Conservation (phyloP, 2,888 invertebrate species). For the Callosobruchus maculatus region DNA sequence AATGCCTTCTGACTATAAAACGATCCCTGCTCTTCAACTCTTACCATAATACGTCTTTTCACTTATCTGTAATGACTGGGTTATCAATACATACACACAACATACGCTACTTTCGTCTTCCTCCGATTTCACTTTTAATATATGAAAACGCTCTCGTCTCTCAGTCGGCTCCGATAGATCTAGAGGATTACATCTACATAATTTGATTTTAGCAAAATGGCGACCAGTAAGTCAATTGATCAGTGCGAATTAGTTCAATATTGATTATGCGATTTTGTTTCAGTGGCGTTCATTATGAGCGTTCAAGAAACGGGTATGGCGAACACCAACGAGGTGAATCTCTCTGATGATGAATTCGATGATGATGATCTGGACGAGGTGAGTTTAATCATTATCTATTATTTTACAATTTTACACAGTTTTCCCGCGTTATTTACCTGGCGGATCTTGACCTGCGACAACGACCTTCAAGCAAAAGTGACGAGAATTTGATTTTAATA, state of each 20-base stretch:
- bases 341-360: background rate
- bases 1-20: too few relatives aligned
- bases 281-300: background rate
- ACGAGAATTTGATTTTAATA: too few relatives aligned
- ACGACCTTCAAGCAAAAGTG: too few relatives aligned
- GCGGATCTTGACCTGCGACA: too few relatives aligned
- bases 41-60: background rate
- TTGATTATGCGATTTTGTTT: background rate
- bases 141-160: background rate
- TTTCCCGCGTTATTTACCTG: too few relatives aligned
- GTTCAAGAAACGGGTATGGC: background rate
- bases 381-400: too few relatives aligned
- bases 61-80: background rate
- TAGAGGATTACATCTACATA: background rate
- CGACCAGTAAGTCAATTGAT: background rate
- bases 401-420: too few relatives aligned
- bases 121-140: background rate
- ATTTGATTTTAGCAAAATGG: background rate
- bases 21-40: background rate
- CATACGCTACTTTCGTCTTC: background rate
- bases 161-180: background rate
- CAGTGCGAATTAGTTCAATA: background rate
- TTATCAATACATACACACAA: background rate
- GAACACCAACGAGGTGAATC: background rate
- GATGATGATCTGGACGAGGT: background rate